Conservation (phyloP, 2,888 invertebrate species). For the Onchidella celtica region DNA sequence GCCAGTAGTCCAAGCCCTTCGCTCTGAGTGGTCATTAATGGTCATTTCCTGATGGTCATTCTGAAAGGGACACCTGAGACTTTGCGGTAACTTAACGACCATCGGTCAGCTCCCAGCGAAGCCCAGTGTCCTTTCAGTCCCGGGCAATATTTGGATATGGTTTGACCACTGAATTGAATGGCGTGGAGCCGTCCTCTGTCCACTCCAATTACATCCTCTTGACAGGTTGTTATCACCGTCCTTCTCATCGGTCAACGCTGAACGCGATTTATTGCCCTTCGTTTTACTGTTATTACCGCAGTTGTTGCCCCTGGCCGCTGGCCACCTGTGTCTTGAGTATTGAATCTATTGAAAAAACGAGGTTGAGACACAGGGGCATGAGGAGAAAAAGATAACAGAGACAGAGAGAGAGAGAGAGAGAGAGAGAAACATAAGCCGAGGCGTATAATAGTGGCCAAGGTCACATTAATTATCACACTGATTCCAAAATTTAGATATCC, state of each 20-base stretch:
- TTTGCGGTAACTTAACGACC: slow-evolving; percentile 4
- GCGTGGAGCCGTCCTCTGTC: not conserved
- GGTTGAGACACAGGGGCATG: too few relatives aligned
- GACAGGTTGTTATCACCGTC: not conserved
- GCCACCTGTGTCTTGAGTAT: slow-evolving; percentile 1
- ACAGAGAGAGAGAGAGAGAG: too few relatives aligned
- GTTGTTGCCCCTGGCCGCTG: not conserved
- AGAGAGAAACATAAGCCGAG: too few relatives aligned
- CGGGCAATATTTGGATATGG: not conserved
- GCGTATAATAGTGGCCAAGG: too few relatives aligned
- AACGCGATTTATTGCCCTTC: not conserved
- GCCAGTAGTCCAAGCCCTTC: too few relatives aligned
- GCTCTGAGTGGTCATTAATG: too few relatives aligned
- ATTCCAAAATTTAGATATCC: too few relatives aligned
- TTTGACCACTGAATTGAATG: not conserved
- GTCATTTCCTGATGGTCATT: too few relatives aligned
- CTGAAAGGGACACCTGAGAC: too few relatives aligned
- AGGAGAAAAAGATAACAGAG: too few relatives aligned
- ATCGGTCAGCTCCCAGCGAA: not conserved
- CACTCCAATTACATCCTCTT: not conserved
- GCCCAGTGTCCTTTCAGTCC: not conserved
- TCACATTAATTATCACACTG: too few relatives aligned
- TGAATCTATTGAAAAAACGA: too few relatives aligned
- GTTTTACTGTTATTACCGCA: not conserved
- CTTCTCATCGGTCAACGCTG: not conserved